Evolutionary conservation across 1,140 invertebrate species (phyloP).

Genomic region (Procambarus virginalis): DNA sequence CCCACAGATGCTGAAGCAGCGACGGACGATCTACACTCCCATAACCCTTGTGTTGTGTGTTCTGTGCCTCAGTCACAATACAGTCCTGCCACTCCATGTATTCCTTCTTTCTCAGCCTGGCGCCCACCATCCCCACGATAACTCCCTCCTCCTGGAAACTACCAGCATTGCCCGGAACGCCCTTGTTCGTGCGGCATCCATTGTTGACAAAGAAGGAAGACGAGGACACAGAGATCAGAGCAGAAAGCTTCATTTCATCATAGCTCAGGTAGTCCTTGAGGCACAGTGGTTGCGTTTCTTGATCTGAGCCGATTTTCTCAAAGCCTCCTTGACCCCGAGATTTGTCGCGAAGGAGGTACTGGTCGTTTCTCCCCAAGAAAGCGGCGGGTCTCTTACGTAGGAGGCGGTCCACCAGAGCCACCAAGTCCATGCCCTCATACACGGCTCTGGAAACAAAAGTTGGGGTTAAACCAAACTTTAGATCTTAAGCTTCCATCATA

Average conservation of each 20-base stretch:
- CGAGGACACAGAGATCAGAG: slow-evolving; percentile 79
- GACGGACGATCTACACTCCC: slow-evolving; percentile 58
- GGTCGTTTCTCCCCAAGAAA: slow-evolving; percentile 76
- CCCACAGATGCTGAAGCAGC: slow-evolving; percentile 73
- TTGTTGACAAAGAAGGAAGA: slow-evolving; percentile 80
- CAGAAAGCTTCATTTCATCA: slow-evolving; percentile 79
- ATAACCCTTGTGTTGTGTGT: slow-evolving; percentile 76
- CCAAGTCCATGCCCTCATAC: slow-evolving; percentile 72
- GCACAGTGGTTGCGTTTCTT: slow-evolving; percentile 74
- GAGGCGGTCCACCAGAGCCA: slow-evolving; percentile 77
- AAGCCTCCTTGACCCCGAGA: slow-evolving; percentile 76
- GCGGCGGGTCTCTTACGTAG: slow-evolving; percentile 77
- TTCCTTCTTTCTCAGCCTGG: slow-evolving; percentile 75
- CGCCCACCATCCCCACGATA: slow-evolving; percentile 75
- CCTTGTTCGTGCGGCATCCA: slow-evolving; percentile 78
- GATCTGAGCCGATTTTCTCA: slow-evolving; percentile 76
- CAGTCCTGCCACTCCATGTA: slow-evolving; percentile 79
- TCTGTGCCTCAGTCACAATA: slow-evolving; percentile 76
- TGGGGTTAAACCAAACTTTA: background rate
- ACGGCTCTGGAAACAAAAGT: slow-evolving; percentile 30
- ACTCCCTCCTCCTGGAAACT: slow-evolving; percentile 74
- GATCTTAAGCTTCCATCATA: background rate
- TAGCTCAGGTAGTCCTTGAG: slow-evolving; percentile 75
- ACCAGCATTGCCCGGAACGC: slow-evolving; percentile 74
- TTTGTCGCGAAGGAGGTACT: slow-evolving; percentile 76